Evolutionary conservation across 2,888 invertebrate genomes (phyloP).

Genomic region (Drosophila percnosoma): DNA sequence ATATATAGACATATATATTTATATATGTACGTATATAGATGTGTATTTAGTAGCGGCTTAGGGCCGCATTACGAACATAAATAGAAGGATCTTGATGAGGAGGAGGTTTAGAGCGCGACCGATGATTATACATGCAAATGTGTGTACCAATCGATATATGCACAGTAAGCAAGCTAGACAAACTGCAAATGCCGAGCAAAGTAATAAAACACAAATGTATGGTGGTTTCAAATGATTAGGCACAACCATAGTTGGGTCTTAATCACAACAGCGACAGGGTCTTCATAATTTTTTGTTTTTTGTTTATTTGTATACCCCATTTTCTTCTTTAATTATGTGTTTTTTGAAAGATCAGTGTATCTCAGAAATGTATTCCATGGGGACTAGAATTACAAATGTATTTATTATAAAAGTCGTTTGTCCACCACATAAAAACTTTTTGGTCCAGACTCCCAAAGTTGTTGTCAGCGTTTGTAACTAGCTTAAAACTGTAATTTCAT

Average conservation of each 20-base stretch:
- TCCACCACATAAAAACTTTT: constrained; percentile 14
- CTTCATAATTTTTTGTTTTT: not conserved
- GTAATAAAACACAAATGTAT: not conserved
- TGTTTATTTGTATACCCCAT: not conserved
- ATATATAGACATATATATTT: constrained; percentile 42
- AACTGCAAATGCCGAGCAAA: constrained; percentile 27
- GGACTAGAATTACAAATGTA: constrained; percentile 21
- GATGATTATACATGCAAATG: constrained; percentile 45
- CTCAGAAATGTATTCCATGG: constrained; percentile 12
- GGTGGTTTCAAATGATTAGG: not conserved
- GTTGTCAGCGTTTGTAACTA: constrained; percentile 48
- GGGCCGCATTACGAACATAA: constrained; percentile 36
- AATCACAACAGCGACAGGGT: not conserved
- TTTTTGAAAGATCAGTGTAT: constrained; percentile 18
- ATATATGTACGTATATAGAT: constrained; percentile 28
- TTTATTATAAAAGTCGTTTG: constrained; percentile 24
- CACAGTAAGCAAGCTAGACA: constrained; percentile 20
- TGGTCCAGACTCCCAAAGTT: constrained; percentile 21
- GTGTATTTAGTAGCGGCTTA: constrained; percentile 42
- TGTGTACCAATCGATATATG: constrained; percentile 24
- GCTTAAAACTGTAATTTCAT: constrained; percentile 34
- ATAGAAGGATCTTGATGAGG: constrained; percentile 40
- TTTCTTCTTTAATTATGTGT: constrained; percentile 6
- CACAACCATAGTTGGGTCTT: constrained; percentile 6
- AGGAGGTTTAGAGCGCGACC: constrained; percentile 68